Evolutionary conservation across 1,140 invertebrate genomes (phyloP), one percentile per base, ranked within the genome.

Genomic region (Drosophila baimaii): DNA sequence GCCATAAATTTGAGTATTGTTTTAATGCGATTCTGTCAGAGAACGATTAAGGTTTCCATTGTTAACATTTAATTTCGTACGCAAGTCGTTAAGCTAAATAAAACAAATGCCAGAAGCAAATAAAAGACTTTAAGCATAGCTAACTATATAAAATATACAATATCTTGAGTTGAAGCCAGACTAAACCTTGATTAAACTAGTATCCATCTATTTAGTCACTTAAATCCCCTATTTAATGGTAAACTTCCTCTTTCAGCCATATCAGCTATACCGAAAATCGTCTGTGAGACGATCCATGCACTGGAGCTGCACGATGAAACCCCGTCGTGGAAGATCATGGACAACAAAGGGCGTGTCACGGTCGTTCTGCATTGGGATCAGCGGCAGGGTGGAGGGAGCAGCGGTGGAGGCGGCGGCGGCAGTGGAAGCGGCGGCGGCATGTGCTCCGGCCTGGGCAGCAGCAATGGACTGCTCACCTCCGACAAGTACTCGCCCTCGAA

Each of bases 291-390:
- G 83, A 98, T 98, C 88, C 96, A 98, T 94, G 96, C 97, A 63
- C 93, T 98, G 93, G 97, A 98, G 93, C 93, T 98, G 89, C 97
- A 98, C 93, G 96, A 98, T 97, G 97, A 98, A 93, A 97, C 96
- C 90, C 97, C 97, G 82, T 97, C 97, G 93, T 98, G 97, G 97
- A 98, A 98, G 93, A 98, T 98, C 94, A 98, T 98, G 96, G 97
- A 98, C 94, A 97, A 97, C 94, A 96, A 97, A 93, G 96, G 97
- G 90, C 95, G 97, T 92, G 96, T 98, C 93, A 98, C 97, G 85
- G 96, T 98, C 93, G 97, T 98, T 81, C 93, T 98, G 91, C 96
- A 98, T 93, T 98, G 97, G 97, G 96, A 98, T 94, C 97, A 97
- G 93, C 94, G 95, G 72, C 94, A 94, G 88, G 94, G 94, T 91